A percentile compares a stretch with the other conserved stretches of the same genome.
Conservation (phyloP, 92 coral and sea anemone species). For the Epizoanthus fatuus region DNA sequence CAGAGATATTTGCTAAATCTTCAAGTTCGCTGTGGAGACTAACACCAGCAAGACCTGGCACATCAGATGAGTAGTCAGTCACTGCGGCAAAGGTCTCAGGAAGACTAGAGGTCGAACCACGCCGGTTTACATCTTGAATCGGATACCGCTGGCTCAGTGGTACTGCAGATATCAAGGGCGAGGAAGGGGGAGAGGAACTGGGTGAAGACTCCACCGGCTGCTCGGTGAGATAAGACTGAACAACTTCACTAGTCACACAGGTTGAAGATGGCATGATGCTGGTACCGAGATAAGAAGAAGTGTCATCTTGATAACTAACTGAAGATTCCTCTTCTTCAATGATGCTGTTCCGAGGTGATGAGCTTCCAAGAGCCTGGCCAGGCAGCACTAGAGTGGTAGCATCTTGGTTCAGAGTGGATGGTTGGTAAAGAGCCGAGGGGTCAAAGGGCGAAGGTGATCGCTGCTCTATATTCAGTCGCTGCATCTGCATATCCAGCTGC, state of each 20-base stretch:
- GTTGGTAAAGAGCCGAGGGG: conserved; percentile 51
- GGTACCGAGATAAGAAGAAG: conserved; percentile 54
- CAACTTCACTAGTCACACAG: conserved; percentile 56
- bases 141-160: conserved; percentile 85
- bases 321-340: conserved; percentile 77
- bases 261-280: conserved; percentile 45
- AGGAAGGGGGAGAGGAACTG: conserved; percentile 77
- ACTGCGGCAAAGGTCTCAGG: conserved; percentile 54
- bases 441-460: conserved; percentile 76
- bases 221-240: conserved; percentile 64
- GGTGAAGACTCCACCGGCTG: conserved; percentile 70
- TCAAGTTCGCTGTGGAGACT: conserved; percentile 36
- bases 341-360: conserved; percentile 84
- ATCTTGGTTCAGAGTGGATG: conserved; percentile 37
- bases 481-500: conserved; percentile 93
- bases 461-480: conserved; percentile 91
- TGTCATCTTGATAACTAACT: conserved; percentile 38
- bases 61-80: conserved; percentile 46
- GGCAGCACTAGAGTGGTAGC: conserved; percentile 21
- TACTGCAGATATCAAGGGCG: conserved; percentile 82
- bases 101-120: conserved; percentile 43
- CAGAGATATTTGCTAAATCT: conserved; percentile 20
- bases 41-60: conserved; percentile 8
- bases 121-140: conserved; percentile 54
- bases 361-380: conserved; percentile 20